Base-by-base conservation (phyloP, 2,888 invertebrate genomes). In the Sesamia inferens region DNA sequence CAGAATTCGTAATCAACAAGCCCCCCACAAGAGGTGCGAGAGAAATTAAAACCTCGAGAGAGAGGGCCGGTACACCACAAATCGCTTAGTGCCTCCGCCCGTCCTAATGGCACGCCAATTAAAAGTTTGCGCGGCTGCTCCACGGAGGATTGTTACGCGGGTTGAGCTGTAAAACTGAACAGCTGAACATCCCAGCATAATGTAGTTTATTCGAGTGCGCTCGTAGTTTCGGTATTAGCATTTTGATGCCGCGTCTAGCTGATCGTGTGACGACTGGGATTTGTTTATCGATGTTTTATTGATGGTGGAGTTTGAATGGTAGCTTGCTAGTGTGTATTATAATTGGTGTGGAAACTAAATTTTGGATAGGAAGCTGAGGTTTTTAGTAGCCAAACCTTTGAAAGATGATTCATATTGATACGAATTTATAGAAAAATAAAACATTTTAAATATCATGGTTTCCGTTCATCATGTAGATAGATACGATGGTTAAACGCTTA, bases 61-160 rank as follows among this genome's bases (percentile, higher is more conserved):
- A 94, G 94, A 93, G 92, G 94, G 93, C 93, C 93, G 94, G 93
- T 95, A 96, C 96, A 96, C 95, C 96, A 95, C 96, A 96, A 96
- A 96, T 95, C 96, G 96, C 95, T 96, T 96, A 96, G 95, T 94
- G 94, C 93, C 93, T 91, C 93, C 94, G 92, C 94, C 94, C 93
- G 93, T 91, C 92, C 94, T 96, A 96, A 96, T 96, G 96, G 95
- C 96, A 95, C 93, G 92, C 94, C 96, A 96, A 96, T 96, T 96
- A 96, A 96, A 96, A 96, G 95, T 96, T 96, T 93, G 91, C 90
- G 90, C 91, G 87, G 90, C 87, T 87, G 89, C 90, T 95, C 95
- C 86, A 91, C 85, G 91, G 93, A 90, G 94, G 93, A 94, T 94
- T 94, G 94, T 94, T 93, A 94, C 93, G 93, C 81, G 86, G 79